A percentile compares a stretch with the other conserved stretches of the same genome.
Evolutionary conservation across 2,113 vertebrate species (phyloP).

Genomic region (Rhea pennata): DNA sequence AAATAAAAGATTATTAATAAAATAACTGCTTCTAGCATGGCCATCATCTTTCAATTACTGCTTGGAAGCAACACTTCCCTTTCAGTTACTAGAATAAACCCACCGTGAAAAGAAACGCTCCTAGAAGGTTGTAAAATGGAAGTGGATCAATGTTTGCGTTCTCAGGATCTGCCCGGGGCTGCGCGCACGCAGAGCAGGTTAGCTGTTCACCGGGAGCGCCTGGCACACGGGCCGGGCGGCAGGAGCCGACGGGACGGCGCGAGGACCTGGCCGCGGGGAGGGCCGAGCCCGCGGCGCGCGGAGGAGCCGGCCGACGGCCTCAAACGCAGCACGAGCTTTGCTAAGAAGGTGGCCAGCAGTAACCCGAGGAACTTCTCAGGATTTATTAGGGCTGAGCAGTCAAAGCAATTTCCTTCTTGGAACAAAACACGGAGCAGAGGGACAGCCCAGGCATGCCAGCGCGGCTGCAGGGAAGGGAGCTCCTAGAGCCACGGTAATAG

Average conservation of each 20-base stretch:
- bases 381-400: background rate
- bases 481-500: fast-evolving
- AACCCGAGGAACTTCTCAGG: background rate
- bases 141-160: background rate
- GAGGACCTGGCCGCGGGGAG: too few species aligned
- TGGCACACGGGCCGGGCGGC: too few species aligned
- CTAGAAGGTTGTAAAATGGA: background rate
- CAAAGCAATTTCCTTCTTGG: background rate
- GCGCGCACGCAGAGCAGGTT: fast-evolving
- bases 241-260: too few species aligned
- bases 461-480: fast-evolving
- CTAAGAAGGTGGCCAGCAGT: background rate
- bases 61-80: background rate
- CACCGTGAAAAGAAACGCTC: background rate
- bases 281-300: too few species aligned
- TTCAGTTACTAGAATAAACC: slow-evolving; percentile 34
- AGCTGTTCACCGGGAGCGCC: too few species aligned
- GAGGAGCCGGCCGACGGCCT: too few species aligned
- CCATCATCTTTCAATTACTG: slow-evolving; percentile 51
- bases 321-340: background rate
- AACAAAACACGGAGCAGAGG: fast-evolving
- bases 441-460: background rate
- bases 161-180: background rate
- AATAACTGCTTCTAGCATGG: slow-evolving; percentile 63
- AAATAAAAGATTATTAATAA: slow-evolving; percentile 62